Evolutionary conservation across 92 coral and sea anemone species (phyloP), one percentile per base, ranked within the genome.

Genomic region (Porites rus): DNA sequence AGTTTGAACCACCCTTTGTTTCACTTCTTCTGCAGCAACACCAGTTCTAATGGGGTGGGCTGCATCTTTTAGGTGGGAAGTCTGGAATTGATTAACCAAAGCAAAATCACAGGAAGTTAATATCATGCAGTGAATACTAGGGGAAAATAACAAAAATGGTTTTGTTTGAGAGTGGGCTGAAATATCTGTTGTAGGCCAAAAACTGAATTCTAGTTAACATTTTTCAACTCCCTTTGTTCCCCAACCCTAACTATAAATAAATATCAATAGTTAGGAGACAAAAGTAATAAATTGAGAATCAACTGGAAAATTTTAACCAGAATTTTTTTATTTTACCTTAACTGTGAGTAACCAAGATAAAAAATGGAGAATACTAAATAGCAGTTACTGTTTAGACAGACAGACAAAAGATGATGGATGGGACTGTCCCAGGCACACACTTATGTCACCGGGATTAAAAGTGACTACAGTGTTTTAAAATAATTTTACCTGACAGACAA

Each of bases 1-100:
- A 10, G 74, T 17, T 81, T 81, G 74, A 16, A 67, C 86, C 14
- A 81, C 19, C 65, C 86, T 68, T 81, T 81, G 86, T 17, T 68
- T 81, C 16, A 81, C 86, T 46, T 81, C 80, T 60, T 81, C 80
- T 10, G 25, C 86, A 64, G 83, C 5, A 11, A 68, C 54, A 78
- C 82, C 82, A 78, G 82, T 59, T 8, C 54, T 14, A 69, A 69
- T 69, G 74, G 74, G 74, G 50, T 24, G 74, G 0, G 52, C 10
- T 69, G 53, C 51, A 5, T 69, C 74, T 69, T 69, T 69, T 14
- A 69, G 74, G 74, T 69, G 31, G 51, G 74, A 69, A 24, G 74
- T 10, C 74, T 69, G 74, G 14, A 69, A 69, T 69, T 69, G 52
- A 69, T 69, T 69, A 69, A 69, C 16, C 2, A 69, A 69, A 12